Percentiles rank a stretch among this genome's conserved stretches.
Conservation (phyloP, 1,140 invertebrate genomes). For the Diachasmimorpha longicaudata region DNA sequence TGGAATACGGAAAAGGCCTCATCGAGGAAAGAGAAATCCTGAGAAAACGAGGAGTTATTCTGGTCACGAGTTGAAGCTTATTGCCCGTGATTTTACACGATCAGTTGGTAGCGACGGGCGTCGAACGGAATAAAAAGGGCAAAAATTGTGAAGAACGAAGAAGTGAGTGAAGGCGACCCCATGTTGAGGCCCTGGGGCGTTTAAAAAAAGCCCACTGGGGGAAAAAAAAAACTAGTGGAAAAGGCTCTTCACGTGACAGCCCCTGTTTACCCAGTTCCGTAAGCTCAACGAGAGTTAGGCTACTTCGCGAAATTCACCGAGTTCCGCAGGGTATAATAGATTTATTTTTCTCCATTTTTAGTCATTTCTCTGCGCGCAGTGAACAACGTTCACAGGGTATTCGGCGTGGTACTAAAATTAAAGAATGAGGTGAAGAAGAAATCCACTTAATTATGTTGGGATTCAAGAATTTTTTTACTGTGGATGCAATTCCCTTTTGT, state of each 20-base stretch:
- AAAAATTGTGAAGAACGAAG: not conserved
- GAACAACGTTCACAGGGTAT: not conserved
- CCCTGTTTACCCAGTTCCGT: not conserved
- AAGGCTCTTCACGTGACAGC: constrained; percentile 15
- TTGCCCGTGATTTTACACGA: constrained; percentile 31
- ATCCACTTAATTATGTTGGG: not conserved
- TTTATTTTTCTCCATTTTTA: not conserved
- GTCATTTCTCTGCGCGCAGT: no score
- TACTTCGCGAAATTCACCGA: not conserved
- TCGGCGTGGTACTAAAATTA: not conserved
- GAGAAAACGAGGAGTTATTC: constrained; percentile 20
- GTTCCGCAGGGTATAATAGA: not conserved
- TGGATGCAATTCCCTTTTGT: not conserved
- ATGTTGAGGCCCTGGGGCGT: constrained; percentile 1
- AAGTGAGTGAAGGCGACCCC: not conserved
- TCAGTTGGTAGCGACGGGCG: constrained; percentile 5
- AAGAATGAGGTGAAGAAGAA: no score
- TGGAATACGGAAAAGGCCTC: not conserved
- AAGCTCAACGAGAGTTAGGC: not conserved
- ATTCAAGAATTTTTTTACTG: not conserved
- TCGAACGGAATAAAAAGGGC: not conserved
- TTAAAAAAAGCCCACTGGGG: not conserved
- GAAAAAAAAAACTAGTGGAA: not conserved
- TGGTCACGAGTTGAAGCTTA: constrained; percentile 26
- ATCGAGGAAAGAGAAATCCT: constrained; percentile 1